Evolutionary conservation across 1,140 invertebrate species (phyloP), one percentile per base, ranked within the genome.

Genomic region (Neomicropteryx cornuta): DNA sequence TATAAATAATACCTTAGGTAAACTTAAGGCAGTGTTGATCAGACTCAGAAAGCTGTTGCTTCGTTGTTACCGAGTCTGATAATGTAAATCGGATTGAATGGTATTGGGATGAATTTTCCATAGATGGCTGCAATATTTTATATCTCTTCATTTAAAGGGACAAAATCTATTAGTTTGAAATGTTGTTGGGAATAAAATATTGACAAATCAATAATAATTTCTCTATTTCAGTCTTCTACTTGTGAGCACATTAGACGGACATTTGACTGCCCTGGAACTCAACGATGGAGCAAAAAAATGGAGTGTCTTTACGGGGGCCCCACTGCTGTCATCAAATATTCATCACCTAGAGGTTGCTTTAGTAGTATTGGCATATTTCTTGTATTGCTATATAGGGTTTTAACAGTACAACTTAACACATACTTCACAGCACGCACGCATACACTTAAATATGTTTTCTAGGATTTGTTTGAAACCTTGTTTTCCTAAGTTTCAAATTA

Each of bases 201-300:
- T 8, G 13, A 24, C 6, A 8, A 24, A 6, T 8, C 23, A 24
- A 24, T n/a, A 24, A 8, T 24, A 24, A 8, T n/a, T 8, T 18
- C 11, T n/a, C 24, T 8, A 14, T 72, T 72, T 32, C 51, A 85
- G 81, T 48, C 66, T 88, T 23, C 56, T 93, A 10, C 75, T 90
- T 49, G 78, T 95, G 18, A 91, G 84, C 50, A 92, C 88, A 21
- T 61, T 94, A 30, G 89, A 95, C 77, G 91, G 91, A 3, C 73
- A 75, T 42, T 43, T 95, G 19, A 79, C 83, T 35, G 86, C 87
- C 4, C 61, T 94, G 36, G 79, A 87, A 58, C 60, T 66, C 14
- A 62, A 76, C 33, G 69, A 74, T 48, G 87, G 87, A n/a, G 52
- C 71, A 34, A 55, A 82, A 42, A 59, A 71, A 37, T 94, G 88